Base-by-base conservation (phyloP, 37 sponge, comb jelly and placozoan genomes). In the Chondrosia reniformis region DNA sequence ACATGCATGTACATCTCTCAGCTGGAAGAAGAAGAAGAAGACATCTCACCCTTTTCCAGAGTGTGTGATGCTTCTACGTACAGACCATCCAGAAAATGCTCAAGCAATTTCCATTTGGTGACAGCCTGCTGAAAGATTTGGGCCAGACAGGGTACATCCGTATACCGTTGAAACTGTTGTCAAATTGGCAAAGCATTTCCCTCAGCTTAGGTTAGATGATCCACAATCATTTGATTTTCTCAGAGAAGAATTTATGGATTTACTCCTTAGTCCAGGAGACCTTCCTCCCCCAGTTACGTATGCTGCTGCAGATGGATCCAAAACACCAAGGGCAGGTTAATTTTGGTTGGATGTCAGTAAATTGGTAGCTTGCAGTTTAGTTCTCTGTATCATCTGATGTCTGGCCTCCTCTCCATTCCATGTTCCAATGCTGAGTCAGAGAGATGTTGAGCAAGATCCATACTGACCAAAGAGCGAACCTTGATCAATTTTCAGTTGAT, bases 71-170 rank as follows among this genome's bases (percentile, higher is more conserved):
- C 58, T 84, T 82, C 27, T 82, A 45, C 30, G 54, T 82, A 0
- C 58, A 63, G 30, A 65, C 71, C 13, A 24, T 84, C 8, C n/a
- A 76, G 40, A 84, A 78, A 52, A 78, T 84, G 85, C 40, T 57
- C 3, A 69, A 66, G 12, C 76, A 84, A 43, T 84, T 84, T 42
- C 78, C 84, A 30, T 84, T 84, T 77, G 72, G 34, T n/a, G 84
- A 79, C 40, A 38, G 46, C 28, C 10, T 84, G 49, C 62, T 84
- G 36, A 55, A 78, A 46, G 75, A 84, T 45, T 84, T 84, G 43
- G 82, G 75, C 78, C 83, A 28, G 76, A 82, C 28, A 36, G 58
- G 37, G 33, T 43, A 31, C 10, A 21, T 62, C n/a, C 75, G 19
- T 82, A 63, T 44, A 21, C 4, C n/a, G 32, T 58, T 62, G 63